These are phyloP conservation scores for Epinephelus awoara DNA, from an alignment of 2,797 vertebrate genomes.

Conservation along the genomic window DNA sequence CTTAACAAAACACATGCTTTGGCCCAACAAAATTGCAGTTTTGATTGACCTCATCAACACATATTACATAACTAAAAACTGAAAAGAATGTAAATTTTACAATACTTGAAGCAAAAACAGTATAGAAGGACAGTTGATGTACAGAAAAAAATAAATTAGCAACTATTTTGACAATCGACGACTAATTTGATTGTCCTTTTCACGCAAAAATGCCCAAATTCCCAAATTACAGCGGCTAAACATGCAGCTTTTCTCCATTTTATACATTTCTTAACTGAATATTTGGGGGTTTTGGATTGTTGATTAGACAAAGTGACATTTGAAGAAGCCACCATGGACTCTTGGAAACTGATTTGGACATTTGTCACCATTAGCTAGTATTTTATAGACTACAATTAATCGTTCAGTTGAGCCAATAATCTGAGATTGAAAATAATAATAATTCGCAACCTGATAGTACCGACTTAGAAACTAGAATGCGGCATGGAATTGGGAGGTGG, in stretches of 20 bases:
- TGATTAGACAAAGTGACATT: not conserved
- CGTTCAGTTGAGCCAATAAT: not conserved
- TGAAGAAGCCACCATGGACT: not conserved
- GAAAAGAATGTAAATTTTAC: too few relatives aligned
- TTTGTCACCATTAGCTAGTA: too few relatives aligned
- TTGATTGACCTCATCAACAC: too few relatives aligned
- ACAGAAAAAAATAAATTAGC: not conserved
- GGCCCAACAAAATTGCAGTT: too few relatives aligned
- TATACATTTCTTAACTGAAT: not conserved
- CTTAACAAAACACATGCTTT: too few relatives aligned
- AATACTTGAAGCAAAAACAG: too few relatives aligned
- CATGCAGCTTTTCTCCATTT: not conserved
- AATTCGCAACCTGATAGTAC: not conserved
- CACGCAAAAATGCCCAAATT: not conserved
- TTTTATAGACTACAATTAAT: not conserved
- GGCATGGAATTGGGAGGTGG: not conserved
- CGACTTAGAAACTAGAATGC: not conserved
- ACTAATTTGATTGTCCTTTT: not conserved
- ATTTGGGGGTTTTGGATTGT: not conserved
- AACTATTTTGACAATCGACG: not conserved
- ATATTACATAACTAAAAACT: too few relatives aligned
- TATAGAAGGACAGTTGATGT: not conserved
- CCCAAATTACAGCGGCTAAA: rapidly evolving
- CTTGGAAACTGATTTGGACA: not conserved
- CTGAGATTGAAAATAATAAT: not conserved